Evolutionary conservation across 1,140 invertebrate species (phyloP).

Genomic region (Bursaphelenchus mucronatus): DNA sequence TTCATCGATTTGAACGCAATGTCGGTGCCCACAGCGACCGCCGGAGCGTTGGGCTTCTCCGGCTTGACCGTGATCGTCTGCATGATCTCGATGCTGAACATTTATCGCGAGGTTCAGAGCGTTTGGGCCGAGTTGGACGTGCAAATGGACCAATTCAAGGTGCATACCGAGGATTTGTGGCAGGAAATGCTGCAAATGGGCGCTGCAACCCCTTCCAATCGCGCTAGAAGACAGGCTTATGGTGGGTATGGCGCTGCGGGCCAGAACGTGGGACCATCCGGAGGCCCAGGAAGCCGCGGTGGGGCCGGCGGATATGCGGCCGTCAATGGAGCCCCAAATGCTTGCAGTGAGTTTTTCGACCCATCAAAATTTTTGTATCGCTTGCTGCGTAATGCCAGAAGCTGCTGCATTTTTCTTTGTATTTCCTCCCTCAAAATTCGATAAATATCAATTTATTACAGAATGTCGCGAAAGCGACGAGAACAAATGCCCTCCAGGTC

Average conservation of each 20-base stretch:
- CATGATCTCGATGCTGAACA: conserved; percentile 39
- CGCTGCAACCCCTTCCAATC: conserved; percentile 52
- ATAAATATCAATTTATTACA: not conserved
- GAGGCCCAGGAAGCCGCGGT: conserved; percentile 8
- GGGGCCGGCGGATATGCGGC: not conserved
- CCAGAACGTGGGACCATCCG: conserved; percentile 19
- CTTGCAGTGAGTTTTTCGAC: conserved; percentile 32
- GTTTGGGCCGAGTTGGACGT: conserved; percentile 53
- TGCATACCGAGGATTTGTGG: conserved; percentile 54
- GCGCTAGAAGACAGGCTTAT: conserved; percentile 53
- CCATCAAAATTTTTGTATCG: not conserved
- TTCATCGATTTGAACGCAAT: conserved; percentile 29
- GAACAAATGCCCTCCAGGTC: conserved; percentile 39
- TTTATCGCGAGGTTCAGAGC: conserved; percentile 52
- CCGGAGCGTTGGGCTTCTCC: conserved; percentile 50
- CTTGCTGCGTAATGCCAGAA: not conserved
- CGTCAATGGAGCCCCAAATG: conserved; percentile 2
- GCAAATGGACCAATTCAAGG: conserved; percentile 56
- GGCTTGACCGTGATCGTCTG: conserved; percentile 51
- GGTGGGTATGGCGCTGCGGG: conserved; percentile 47
- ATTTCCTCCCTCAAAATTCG: too few relatives aligned
- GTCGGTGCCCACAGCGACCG: conserved; percentile 53
- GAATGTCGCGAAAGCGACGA: conserved; percentile 28
- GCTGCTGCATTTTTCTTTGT: too few relatives aligned
- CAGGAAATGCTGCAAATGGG: conserved; percentile 51